Conservation (phyloP, 2,888 invertebrate species). For the Lymantria monacha region DNA sequence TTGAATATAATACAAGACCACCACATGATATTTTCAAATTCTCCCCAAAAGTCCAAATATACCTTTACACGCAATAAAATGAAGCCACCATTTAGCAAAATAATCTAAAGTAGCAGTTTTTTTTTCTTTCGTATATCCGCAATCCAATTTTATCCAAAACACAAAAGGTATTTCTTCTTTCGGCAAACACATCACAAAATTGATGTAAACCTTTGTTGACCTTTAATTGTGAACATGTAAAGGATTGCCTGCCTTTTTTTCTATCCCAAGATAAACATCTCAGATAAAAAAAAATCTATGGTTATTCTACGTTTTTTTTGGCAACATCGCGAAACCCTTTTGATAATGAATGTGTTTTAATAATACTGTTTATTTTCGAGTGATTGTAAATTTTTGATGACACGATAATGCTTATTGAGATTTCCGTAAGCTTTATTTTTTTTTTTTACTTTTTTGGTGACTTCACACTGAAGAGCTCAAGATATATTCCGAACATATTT, state of each 20-base stretch:
- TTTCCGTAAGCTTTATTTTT: background rate
- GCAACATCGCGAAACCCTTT: background rate
- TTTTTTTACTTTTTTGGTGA: too few relatives aligned
- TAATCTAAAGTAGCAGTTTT: background rate
- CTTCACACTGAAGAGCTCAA: too few relatives aligned
- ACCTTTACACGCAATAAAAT: too few relatives aligned
- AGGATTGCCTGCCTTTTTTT: constrained; percentile 46
- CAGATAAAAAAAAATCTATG: background rate
- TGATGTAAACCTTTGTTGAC: constrained; percentile 21
- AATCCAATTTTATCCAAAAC: constrained; percentile 3
- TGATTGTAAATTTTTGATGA: constrained; percentile 15
- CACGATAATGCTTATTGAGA: constrained; percentile 3
- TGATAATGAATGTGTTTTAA: background rate
- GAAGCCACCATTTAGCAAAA: too few relatives aligned
- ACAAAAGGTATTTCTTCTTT: constrained; percentile 9
- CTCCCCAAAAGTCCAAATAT: too few relatives aligned
- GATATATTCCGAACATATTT: too few relatives aligned
- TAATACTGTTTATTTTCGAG: constrained; percentile 16
- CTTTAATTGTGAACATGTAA: constrained; percentile 33
- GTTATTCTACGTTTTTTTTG: background rate
- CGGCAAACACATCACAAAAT: constrained; percentile 12
- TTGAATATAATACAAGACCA: too few relatives aligned
- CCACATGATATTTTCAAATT: too few relatives aligned
- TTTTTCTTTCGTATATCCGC: background rate
- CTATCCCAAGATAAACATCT: constrained; percentile 31